Conservation (phyloP, 2,113 vertebrate species). For the Prietella phreatophila region DNA sequence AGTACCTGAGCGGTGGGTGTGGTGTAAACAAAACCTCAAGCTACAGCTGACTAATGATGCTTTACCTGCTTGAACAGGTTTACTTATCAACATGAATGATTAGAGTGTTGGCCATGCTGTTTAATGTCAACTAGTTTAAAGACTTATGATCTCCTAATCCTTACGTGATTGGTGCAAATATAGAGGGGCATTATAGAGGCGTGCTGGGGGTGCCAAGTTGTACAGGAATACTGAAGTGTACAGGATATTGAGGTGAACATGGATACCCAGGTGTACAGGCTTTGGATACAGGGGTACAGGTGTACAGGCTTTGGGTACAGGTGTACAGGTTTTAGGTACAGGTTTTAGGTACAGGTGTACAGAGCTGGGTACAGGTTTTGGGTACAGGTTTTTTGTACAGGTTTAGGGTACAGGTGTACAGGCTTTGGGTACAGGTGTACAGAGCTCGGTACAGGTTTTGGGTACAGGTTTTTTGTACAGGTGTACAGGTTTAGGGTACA, state of each 20-base stretch:
- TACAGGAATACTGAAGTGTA: background rate
- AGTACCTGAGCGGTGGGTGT: slow-evolving; percentile 85
- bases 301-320: background rate
- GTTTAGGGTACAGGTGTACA: background rate
- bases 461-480: no score
- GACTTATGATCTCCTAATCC: background rate
- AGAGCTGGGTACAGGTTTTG: no score
- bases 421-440: no score
- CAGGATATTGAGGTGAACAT: background rate
- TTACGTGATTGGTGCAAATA: background rate
- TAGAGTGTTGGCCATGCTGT: background rate
- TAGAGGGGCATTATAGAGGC: background rate
- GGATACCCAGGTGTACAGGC: background rate
- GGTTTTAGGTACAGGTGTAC: no score
- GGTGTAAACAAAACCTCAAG: background rate
- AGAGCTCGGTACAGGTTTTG: no score
- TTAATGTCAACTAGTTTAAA: background rate
- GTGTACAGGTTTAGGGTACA: no score
- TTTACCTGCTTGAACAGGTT: background rate
- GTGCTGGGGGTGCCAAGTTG: no score
- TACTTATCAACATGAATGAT: background rate
- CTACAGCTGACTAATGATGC: background rate
- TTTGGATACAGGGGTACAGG: background rate
- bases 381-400: background rate
- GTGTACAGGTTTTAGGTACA: no score